Conservation (phyloP, 2,797 vertebrate species). For the Melanotaenia boesemani region DNA sequence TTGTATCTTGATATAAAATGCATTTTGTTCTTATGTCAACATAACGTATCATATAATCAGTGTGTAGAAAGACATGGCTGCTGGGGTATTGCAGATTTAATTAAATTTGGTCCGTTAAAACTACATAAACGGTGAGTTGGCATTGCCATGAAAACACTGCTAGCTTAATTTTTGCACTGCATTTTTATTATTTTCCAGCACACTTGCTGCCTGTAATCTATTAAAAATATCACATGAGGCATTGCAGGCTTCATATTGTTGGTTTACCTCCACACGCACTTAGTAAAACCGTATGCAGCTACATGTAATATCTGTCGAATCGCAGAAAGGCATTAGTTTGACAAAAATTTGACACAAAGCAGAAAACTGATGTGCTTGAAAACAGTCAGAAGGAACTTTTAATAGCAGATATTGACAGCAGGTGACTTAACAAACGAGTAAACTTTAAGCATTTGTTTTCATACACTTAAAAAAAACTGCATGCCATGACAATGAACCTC, state of each 20-base stretch:
- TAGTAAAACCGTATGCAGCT: constrained; percentile 2
- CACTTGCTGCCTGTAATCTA: constrained; percentile 7
- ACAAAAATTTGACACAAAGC: background rate
- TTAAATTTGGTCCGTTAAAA: constrained; percentile 24
- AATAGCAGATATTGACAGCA: background rate
- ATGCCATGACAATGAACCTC: background rate
- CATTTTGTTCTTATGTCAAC: constrained; percentile 35
- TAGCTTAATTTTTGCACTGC: constrained; percentile 6
- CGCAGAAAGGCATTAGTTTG: background rate
- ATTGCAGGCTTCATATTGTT: constrained; percentile 18
- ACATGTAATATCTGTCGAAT: background rate
- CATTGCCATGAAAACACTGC: constrained; percentile 4
- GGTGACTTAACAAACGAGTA: background rate
- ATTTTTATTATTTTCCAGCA: constrained; percentile 29
- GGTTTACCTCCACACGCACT: constrained; percentile 9
- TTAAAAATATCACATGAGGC: constrained; percentile 30
- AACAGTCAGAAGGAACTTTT: background rate
- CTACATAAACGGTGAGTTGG: constrained; percentile 14
- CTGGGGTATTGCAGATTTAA: constrained; percentile 5
- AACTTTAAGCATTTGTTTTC: background rate
- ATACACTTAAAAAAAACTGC: background rate
- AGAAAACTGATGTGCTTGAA: background rate
- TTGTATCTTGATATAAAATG: constrained; percentile 32
- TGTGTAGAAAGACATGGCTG: constrained; percentile 4
- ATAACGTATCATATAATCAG: constrained; percentile 22